A percentile compares a stretch with the other conserved stretches of the same genome.
phyloP scores from a whole-genome alignment of 2,797 vertebrate species.

The Enteromius unitaeniatus region DNA sequence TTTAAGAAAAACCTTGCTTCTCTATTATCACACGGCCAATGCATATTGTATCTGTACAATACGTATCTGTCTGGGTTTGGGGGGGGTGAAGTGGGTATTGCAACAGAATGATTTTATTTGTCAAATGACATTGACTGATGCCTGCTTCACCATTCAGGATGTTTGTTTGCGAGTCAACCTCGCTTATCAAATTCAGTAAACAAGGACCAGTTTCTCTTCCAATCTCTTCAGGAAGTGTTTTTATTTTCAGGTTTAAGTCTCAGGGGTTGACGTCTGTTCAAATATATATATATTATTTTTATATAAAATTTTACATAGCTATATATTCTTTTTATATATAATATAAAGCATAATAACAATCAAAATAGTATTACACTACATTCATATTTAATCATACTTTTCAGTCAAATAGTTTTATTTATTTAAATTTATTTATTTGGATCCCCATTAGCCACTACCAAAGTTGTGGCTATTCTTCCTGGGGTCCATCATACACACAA shows the following conservation, averaged over 20 bases:
- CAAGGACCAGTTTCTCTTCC: not conserved
- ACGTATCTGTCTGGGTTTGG: conserved; percentile 65
- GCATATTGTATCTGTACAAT: conserved; percentile 69
- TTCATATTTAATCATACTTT: no score
- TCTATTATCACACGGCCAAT: conserved; percentile 57
- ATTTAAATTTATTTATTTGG: no score
- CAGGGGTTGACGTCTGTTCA: not conserved
- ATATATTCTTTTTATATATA: no score
- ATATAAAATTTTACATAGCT: no score
- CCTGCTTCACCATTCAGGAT: conserved; percentile 52
- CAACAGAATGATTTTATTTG: conserved; percentile 68
- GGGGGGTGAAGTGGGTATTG: conserved; percentile 13
- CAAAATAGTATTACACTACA: no score
- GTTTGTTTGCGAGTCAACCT: conserved; percentile 64
- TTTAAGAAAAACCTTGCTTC: conserved; percentile 50
- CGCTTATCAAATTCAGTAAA: conserved; percentile 39
- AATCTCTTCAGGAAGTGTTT: not conserved
- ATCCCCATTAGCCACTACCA: no score
- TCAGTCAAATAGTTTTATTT: no score
- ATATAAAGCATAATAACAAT: no score
- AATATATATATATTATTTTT: no score
- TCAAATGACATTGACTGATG: conserved; percentile 70
- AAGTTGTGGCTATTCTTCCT: no score
- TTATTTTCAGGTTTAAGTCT: not conserved
- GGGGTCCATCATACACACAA: not conserved